Base-by-base conservation (phyloP, 2,797 vertebrate genomes). In the Phrynocephalus forsythii region DNA sequence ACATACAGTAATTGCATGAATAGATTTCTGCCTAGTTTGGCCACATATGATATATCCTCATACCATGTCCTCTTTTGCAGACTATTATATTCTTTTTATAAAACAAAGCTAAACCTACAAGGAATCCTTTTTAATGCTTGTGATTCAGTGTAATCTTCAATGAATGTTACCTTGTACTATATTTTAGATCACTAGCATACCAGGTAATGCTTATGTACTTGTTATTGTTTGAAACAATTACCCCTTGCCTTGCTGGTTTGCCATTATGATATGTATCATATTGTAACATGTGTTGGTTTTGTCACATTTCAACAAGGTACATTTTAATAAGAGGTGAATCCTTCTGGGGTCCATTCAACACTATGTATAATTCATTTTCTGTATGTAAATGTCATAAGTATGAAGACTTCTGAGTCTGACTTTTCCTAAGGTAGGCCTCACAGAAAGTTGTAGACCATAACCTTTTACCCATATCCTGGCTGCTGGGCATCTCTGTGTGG, bases 291-390 rank as follows among this genome's bases (percentile, higher is more conserved):
- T 90, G 79, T 89, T 95, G 48, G 66, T 48, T 83, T 93, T 85
- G 78, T 56, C 26, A 24, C 72, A 26, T 86, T 73, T 90, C 79
- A 85, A 63, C 26, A 56, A 22, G 86, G 38, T 60, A 81, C 3
- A 77, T 86, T 92, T 50, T 76, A 93, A 94, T 48, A 26, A 77
- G 76, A 91, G 52, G 66, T 86, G 92, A 87, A 79, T 91, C 93
- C 52, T 91, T 92, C 26, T 87, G 24, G 44, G 78, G 67, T 26
- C 67, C 88, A 72, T 94, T 94, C 3, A 83, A 90, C 87, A 86
- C 73, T 20, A 90, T 84, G 6, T 77, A 69, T 93, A 95, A 92
- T 93, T 95, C 68, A 91, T 92, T 95, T 87, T 87, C 81, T 89
- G 83, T 89, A 92, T 91, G 79, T 77, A 91, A 89, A 81, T 92